phyloP scores from a whole-genome alignment of 2,888 invertebrate genomes.

The Mythimna albipuncta region DNA sequence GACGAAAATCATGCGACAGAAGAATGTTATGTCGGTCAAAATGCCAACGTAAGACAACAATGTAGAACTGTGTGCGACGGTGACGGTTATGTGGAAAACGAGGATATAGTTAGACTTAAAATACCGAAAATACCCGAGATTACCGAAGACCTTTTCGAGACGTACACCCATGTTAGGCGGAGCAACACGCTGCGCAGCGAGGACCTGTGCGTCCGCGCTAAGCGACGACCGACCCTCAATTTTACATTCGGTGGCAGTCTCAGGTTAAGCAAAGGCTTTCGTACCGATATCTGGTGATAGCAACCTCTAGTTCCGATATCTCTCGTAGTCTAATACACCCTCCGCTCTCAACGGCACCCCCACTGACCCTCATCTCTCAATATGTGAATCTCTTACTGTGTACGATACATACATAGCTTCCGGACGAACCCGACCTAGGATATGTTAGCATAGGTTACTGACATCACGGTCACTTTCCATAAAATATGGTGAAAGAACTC shows the following conservation, averaged over 20 bases:
- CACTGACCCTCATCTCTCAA: constrained; percentile 80
- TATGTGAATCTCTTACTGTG: constrained; percentile 80
- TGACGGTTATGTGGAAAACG: constrained; percentile 89
- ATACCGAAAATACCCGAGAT: constrained; percentile 90
- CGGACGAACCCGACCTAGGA: constrained; percentile 59
- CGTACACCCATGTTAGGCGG: constrained; percentile 87
- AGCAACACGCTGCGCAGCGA: constrained; percentile 86
- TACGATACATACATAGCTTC: constrained; percentile 83
- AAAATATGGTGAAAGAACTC: constrained; percentile 77
- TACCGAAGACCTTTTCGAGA: constrained; percentile 90
- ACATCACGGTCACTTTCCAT: constrained; percentile 73
- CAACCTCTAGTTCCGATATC: constrained; percentile 73
- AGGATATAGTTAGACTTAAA: constrained; percentile 90
- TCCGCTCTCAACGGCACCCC: constrained; percentile 76
- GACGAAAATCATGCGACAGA: constrained; percentile 80
- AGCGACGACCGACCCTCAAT: constrained; percentile 81
- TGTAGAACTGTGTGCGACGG: constrained; percentile 82
- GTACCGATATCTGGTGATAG: constrained; percentile 87
- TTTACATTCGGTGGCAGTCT: constrained; percentile 89
- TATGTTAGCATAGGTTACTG: constrained; percentile 67
- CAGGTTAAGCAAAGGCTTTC: constrained; percentile 87
- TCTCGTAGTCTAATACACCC: constrained; percentile 72
- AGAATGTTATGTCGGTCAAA: constrained; percentile 72
- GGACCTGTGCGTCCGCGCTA: constrained; percentile 80
- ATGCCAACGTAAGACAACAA: constrained; percentile 84